Conservation (phyloP, 1,140 invertebrate species). For the Plectrocnemia conspersa region DNA sequence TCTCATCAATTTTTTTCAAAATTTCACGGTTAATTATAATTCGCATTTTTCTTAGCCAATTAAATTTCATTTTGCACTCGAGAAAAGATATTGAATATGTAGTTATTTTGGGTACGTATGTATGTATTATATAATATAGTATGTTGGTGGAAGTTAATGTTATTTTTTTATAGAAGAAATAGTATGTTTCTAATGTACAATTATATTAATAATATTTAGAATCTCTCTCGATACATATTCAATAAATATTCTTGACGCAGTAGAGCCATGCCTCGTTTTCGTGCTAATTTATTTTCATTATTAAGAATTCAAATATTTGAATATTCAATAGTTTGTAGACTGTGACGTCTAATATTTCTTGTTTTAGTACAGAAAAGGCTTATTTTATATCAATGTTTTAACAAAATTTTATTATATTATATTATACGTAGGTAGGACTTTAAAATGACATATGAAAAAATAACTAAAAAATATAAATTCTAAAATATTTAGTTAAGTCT, state of each 20-base stretch:
- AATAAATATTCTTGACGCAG: conserved; percentile 34
- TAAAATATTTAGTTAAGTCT: conserved; percentile 14
- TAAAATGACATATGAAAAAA: neutral
- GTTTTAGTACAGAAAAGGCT: conserved; percentile 30
- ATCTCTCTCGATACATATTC: conserved; percentile 24
- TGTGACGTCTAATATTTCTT: conserved; percentile 35
- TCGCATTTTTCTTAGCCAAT: conserved; percentile 34
- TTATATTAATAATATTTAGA: conserved; percentile 12
- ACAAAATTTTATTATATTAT: conserved; percentile 7
- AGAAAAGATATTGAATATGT: conserved; percentile 33
- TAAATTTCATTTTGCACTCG: conserved; percentile 32
- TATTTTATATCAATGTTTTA: conserved; percentile 22
- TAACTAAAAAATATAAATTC: conserved; percentile 13
- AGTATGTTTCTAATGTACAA: neutral
- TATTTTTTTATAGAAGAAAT: neutral
- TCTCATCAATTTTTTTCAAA: conserved; percentile 34
- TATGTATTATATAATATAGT: neutral
- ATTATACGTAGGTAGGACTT: conserved; percentile 12
- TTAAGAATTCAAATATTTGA: conserved; percentile 23
- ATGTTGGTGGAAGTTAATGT: neutral
- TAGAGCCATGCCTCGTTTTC: conserved; percentile 33
- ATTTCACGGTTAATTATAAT: conserved; percentile 34
- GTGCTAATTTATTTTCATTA: conserved; percentile 31
- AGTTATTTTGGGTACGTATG: neutral
- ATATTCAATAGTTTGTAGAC: conserved; percentile 34